Conservation (phyloP, 2,113 vertebrate species). For the Fulica atra region DNA sequence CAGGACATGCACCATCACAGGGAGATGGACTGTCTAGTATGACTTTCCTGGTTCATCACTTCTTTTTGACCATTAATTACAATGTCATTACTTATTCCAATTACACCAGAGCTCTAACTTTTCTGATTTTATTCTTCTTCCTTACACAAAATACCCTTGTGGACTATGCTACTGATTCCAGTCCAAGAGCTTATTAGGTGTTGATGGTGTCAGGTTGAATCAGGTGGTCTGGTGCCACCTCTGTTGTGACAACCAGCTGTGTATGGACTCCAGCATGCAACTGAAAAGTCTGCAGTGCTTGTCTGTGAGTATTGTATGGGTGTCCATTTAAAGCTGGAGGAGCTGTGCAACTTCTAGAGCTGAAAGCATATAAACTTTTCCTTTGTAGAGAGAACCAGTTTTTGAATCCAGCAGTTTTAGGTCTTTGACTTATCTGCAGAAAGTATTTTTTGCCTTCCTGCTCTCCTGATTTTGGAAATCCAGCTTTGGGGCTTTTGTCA, state of each 20-base stretch:
- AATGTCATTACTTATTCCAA: not conserved
- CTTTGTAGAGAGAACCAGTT: not conserved
- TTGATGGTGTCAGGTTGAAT: not conserved
- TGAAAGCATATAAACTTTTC: not conserved
- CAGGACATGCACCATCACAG: not conserved
- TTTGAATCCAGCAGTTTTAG: not conserved
- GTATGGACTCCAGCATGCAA: rapidly evolving
- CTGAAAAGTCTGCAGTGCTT: not conserved
- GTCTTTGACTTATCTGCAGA: not conserved
- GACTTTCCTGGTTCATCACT: not conserved
- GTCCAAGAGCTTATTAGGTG: not conserved
- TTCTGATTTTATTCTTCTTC: not conserved
- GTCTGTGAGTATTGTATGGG: not conserved
- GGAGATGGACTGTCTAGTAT: not conserved
- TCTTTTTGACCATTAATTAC: not conserved
- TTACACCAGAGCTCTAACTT: not conserved
- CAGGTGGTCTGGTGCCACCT: rapidly evolving
- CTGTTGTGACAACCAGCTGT: rapidly evolving
- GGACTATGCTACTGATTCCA: not conserved
- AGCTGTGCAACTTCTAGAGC: not conserved
- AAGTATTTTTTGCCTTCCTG: not conserved
- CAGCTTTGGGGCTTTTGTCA: not conserved
- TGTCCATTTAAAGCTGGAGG: not conserved
- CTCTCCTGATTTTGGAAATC: not conserved
- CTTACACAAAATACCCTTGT: rapidly evolving